These are phyloP conservation scores for Alfaro cultratus DNA, from an alignment of 2,797 vertebrate species.

Conservation along the genomic window DNA sequence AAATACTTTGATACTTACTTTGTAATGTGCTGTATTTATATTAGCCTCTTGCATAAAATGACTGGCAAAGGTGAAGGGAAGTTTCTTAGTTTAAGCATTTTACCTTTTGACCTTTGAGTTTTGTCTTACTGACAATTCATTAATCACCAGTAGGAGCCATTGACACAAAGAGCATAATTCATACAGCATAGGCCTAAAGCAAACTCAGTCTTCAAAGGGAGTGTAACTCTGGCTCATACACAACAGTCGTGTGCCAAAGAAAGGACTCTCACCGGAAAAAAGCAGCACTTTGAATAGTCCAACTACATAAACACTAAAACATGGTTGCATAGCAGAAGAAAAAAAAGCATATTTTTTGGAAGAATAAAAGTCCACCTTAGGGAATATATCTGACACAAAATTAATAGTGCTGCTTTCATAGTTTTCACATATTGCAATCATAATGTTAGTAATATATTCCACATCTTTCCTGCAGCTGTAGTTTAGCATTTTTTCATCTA, in stretches of 20 bases:
- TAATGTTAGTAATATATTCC: slow-evolving; percentile 46
- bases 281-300: slow-evolving; percentile 42
- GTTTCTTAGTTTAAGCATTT: slow-evolving; percentile 23
- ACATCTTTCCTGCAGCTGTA: slow-evolving; percentile 31
- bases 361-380: slow-evolving; percentile 15
- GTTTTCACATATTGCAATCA: slow-evolving; percentile 28
- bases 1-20: neutral
- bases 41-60: neutral
- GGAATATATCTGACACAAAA: slow-evolving; percentile 29
- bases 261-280: slow-evolving; percentile 66
- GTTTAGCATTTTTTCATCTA: slow-evolving; percentile 71
- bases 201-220: slow-evolving; percentile 71
- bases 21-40: neutral
- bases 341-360: slow-evolving; percentile 36
- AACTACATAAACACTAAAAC: slow-evolving; percentile 34
- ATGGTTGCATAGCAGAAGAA: slow-evolving; percentile 22
- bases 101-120: slow-evolving; percentile 1
- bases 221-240: slow-evolving; percentile 55
- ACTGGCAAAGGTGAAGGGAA: neutral
- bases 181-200: slow-evolving; percentile 61
- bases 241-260: slow-evolving; percentile 46
- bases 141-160: neutral
- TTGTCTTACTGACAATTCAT: neutral
- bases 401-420: slow-evolving; percentile 18
- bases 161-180: slow-evolving; percentile 78